phyloP scores from a whole-genome alignment of 2,888 invertebrate species.

The Harpagoxenus sublaevis region DNA sequence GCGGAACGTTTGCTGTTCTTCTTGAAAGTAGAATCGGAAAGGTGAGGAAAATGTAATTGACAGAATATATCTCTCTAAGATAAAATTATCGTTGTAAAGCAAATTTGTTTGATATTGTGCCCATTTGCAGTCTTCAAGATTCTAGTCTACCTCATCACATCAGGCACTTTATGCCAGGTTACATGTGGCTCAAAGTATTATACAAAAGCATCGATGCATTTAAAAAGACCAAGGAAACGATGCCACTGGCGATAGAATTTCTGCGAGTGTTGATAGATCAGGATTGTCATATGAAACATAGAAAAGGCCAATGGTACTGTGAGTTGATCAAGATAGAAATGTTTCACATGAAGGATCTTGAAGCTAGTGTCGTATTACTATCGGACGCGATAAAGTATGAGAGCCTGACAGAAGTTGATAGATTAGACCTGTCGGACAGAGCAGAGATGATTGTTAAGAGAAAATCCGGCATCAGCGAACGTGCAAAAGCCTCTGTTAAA shows the following conservation, averaged over 20 bases:
- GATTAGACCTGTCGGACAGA: conserved; percentile 75
- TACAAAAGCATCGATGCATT: conserved; percentile 80
- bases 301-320: conserved; percentile 78
- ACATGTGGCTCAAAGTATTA: conserved; percentile 82
- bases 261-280: conserved; percentile 75
- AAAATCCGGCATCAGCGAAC: conserved; percentile 69
- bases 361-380: conserved; percentile 75
- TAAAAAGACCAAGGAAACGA: conserved; percentile 77
- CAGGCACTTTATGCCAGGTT: conserved; percentile 75
- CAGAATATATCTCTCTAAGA: no score
- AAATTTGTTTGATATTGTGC: not conserved
- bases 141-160: conserved; percentile 79
- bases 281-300: conserved; percentile 69
- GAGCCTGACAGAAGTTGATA: conserved; percentile 75
- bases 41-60: conserved; percentile 56
- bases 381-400: conserved; percentile 72
- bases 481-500: conserved; percentile 1
- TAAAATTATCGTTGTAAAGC: not conserved
- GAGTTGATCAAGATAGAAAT: conserved; percentile 83
- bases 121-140: conserved; percentile 63
- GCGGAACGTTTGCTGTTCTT: conserved; percentile 64
- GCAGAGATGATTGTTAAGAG: conserved; percentile 75
- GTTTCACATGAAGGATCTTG: conserved; percentile 78
- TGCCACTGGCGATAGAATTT: conserved; percentile 69
- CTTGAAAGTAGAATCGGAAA: conserved; percentile 46